phyloP scores from a whole-genome alignment of 2,888 invertebrate species.

The Oscheius onirici region DNA sequence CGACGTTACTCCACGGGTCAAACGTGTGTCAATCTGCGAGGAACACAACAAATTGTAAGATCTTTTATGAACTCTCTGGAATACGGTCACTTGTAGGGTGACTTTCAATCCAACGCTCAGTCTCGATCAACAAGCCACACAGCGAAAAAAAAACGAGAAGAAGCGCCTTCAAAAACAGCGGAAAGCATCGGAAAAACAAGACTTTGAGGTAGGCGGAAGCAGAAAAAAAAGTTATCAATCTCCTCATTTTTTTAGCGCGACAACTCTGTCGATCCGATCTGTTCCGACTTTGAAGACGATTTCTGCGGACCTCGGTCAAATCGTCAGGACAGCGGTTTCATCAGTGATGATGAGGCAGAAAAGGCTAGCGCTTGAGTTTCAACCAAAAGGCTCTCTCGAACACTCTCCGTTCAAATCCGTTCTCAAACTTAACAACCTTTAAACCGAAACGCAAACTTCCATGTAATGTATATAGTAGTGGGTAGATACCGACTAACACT shows the following conservation, averaged over 20 bases:
- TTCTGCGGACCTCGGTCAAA: neutral
- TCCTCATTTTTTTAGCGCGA: neutral
- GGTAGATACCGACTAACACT: neutral
- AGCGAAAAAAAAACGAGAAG: slow-evolving; percentile 17
- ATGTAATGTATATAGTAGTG: slow-evolving; percentile 3
- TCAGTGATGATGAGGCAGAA: slow-evolving; percentile 22
- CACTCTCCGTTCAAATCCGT: slow-evolving; percentile 24
- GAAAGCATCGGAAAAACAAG: neutral
- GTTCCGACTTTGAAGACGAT: slow-evolving; percentile 13
- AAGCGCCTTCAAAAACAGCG: slow-evolving; percentile 30
- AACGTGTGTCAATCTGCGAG: slow-evolving; percentile 22
- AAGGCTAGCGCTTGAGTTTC: slow-evolving; percentile 1
- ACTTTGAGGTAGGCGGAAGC: neutral
- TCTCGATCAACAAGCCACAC: slow-evolving; percentile 19
- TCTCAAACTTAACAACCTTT: slow-evolving; percentile 16
- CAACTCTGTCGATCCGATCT: slow-evolving; percentile 10
- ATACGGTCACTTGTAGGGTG: neutral
- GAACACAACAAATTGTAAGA: slow-evolving; percentile 19
- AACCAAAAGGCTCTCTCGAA: neutral
- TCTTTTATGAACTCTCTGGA: neutral
- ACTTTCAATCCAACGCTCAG: slow-evolving; percentile 11
- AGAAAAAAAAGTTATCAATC: neutral
- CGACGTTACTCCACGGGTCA: slow-evolving; percentile 20
- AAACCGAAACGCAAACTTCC: neutral
- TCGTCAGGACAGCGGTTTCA: slow-evolving; percentile 28